Conservation (phyloP, 64 coral and sea anemone genomes). For the Montipora foliosa region DNA sequence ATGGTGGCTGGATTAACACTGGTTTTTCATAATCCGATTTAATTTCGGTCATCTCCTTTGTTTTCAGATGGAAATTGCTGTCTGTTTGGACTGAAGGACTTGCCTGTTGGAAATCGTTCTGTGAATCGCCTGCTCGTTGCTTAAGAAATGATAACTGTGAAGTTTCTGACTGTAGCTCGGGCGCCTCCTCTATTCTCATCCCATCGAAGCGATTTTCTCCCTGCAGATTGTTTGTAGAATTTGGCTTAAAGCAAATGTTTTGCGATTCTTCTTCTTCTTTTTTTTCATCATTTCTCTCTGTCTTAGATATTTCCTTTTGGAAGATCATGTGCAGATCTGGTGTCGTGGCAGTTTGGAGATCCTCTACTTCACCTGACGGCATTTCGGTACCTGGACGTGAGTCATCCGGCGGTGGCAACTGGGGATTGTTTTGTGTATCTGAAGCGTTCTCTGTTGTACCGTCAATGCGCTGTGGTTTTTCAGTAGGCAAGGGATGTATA, state of each 20-base stretch:
- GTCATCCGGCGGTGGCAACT: not conserved
- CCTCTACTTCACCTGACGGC: not conserved
- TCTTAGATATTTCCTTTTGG: not conserved
- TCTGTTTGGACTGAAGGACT: not conserved
- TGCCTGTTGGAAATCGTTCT: not conserved
- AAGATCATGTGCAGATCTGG: not conserved
- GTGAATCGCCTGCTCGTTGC: not conserved
- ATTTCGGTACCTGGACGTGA: not conserved
- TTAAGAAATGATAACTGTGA: not conserved
- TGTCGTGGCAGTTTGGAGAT: not conserved
- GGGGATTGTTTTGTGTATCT: not conserved
- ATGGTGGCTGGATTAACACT: constrained; percentile 43
- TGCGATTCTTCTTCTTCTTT: not conserved
- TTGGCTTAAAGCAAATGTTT: not conserved
- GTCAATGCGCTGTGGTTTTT: not conserved
- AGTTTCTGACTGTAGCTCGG: not conserved
- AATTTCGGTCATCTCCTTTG: not conserved
- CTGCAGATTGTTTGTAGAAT: not conserved
- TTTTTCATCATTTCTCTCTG: no score
- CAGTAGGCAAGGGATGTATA: not conserved
- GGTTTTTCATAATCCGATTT: not conserved
- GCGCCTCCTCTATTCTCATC: not conserved
- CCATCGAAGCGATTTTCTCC: not conserved
- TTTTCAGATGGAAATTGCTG: not conserved
- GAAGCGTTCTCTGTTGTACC: not conserved